phyloP scores from a whole-genome alignment of 2,113 vertebrate genomes.

The Catharus bicknelli region DNA sequence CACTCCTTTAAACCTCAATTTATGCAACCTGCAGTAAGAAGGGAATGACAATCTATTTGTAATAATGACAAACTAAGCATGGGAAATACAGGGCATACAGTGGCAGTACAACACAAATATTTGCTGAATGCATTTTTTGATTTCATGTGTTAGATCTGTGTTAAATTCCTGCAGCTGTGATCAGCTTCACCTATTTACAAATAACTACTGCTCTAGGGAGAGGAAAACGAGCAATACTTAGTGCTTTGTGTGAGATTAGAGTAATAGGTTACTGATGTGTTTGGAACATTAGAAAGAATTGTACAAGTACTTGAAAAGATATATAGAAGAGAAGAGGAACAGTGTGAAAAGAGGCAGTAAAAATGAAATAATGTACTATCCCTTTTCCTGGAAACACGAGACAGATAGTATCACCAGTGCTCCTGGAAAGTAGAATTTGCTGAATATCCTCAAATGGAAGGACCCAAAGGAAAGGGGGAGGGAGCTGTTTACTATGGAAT shows the following conservation, averaged over 20 bases:
- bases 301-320: not conserved
- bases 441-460: slow-evolving; percentile 8
- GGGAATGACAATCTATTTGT: not conserved
- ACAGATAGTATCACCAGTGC: not conserved
- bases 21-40: not conserved
- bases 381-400: slow-evolving; percentile 23
- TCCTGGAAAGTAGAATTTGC: slow-evolving; percentile 49
- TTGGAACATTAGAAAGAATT: not conserved
- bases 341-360: not conserved
- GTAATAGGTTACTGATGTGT: not conserved
- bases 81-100: not conserved
- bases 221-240: not conserved
- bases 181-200: slow-evolving; percentile 18
- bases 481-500: slow-evolving; percentile 39
- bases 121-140: not conserved
- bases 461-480: not conserved
- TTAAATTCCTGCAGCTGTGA: not conserved
- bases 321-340: not conserved
- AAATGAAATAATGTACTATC: not conserved
- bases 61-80: not conserved
- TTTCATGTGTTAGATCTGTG: not conserved
- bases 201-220: not conserved
- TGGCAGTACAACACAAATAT: not conserved
- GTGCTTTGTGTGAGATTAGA: not conserved
- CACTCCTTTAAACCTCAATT: slow-evolving; percentile 25